A percentile compares a stretch with the other conserved stretches of the same genome.
These are phyloP conservation scores for human (Homo sapiens) DNA, from an alignment of 2,113 vertebrate genomes.

Conservation along the genomic window GRCh38 chrX:55493501-55494000, in stretches of 20 bases:
- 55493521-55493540: background rate
- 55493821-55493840: background rate
- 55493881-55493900: background rate
- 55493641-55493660: background rate
- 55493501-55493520: background rate
- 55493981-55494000: too few species aligned
- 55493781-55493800: background rate
- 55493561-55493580: background rate
- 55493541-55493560: background rate
- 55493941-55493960: background rate
- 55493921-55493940: background rate
- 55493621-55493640: background rate
- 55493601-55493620: background rate
- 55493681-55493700: background rate
- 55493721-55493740: background rate
- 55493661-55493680: background rate
- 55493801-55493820: constrained; percentile 1
- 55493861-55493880: background rate
- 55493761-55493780: background rate
- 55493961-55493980: too few species aligned
- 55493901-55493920: background rate
- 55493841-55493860: background rate
- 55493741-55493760: background rate
- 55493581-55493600: background rate
- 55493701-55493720: background rate